Base-by-base conservation (phyloP, 1,140 invertebrate species). In the Drosophila kikkawai region DNA sequence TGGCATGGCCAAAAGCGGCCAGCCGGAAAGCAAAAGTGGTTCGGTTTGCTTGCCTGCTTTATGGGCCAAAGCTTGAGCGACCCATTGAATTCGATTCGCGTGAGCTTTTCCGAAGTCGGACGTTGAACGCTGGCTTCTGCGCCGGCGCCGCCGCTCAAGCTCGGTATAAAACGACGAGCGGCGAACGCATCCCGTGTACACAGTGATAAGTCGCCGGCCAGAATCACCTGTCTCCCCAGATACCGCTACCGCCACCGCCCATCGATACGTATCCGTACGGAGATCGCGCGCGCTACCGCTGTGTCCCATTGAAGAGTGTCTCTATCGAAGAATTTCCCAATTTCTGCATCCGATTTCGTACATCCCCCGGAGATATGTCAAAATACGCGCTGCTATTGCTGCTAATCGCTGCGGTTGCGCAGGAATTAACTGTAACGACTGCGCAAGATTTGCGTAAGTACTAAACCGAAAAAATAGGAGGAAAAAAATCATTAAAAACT, bases 371-470 rank as follows among this genome's bases (percentile, higher is more conserved):
- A 50, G 53, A 71, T 22, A 87, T 87, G 83, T 77, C 80, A 61
- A 87, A 82, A 80, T 75, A 66, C 48, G 55, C 57, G 57, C 41
- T 60, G 36, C 48, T 83, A 58, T 50, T 85, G 42, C 66, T 88
- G 85, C 79, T 91, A 81, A 90, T 88, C 64, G 86, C 71, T 47
- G 57, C 65, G 32, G 50, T 90, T 90, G 78, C 84, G 80, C 84
- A 86, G 83, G 65, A 82, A 44, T 60, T 78, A 60, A 73, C 44
- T 79, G 67, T 76, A 87, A 75, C 76, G 47, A 57, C 64, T 41
- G 84, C 84, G 58, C 88, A 88, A 88, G 82, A 92, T 92, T 92
- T 92, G 91, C 91, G 91, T 92, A 92, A 92, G 91, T 92, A 80
- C 53, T 66, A 66, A 66, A 22, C 37, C 45, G 22, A 55, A 76